Base-by-base conservation (phyloP, 1,140 invertebrate genomes). In the Meloidogyne chitwoodi region DNA sequence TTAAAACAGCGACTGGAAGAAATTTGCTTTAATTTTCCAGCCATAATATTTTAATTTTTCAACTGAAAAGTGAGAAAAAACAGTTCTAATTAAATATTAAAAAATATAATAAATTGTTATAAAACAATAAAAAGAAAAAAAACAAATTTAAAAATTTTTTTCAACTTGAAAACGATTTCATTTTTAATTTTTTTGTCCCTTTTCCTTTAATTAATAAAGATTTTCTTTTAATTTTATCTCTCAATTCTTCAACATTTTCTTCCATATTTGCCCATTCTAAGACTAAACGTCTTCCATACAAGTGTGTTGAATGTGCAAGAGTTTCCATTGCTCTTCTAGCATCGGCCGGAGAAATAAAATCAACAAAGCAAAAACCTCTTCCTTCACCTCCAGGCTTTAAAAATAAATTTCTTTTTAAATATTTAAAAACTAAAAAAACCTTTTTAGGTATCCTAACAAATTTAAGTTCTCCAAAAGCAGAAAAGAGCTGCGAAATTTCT, bases 291-390 rank as follows among this genome's bases (percentile, higher is more conserved):
- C 96, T 90, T 4, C 95, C 96, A 87, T 95, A 98, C 87, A 99
- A 92, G 91, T 99, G 96, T 78, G 96, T 98, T 83, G 94, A 97
- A 87, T 94, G 93, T 81, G 92, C 92, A 0, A 99, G 85, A 0
- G 95, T 91, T 79, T 95, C 92, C 89, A 97, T 96, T 0, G 96
- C 95, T 87, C 91, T 91, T 93, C 96, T 96, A 0, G 96, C 95
- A 89, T 98, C 94, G 79, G 92, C 91, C 85, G 92, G 92, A 0
- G 92, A 92, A 63, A 92, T 88, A 89, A 92, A 99, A 85, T 99
- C 96, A 16, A 98, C 92, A 88, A 99, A 99, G 61, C 91, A 94
- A 89, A 99, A 99, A 73, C 96, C 97, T 85, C 95, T 90, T 74
- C 91, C 90, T 75, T 62, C 65, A 3, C 61, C 67, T n/a, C 83